phyloP scores from a whole-genome alignment of 2,113 vertebrate species.

The Calidris pugnax region DNA sequence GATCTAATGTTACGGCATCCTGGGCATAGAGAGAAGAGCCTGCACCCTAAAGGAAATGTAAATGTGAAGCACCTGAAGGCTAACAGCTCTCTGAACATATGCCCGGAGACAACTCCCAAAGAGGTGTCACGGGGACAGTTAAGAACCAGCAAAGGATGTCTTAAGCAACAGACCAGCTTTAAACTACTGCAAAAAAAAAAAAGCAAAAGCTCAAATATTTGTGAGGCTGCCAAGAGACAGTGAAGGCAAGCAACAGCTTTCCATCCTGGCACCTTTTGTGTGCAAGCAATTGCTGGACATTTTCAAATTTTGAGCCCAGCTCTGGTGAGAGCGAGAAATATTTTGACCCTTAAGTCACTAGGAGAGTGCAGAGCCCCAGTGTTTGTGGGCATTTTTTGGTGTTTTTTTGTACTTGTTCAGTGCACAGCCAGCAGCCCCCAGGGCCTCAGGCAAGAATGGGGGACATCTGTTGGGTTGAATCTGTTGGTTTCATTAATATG shows the following conservation, averaged over 20 bases:
- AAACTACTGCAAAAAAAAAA: neutral
- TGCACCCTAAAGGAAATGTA: neutral
- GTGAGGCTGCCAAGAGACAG: neutral
- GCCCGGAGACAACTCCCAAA: neutral
- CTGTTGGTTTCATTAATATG: fast-evolving
- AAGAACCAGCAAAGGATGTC: neutral
- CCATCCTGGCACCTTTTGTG: neutral
- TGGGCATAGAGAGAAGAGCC: neutral
- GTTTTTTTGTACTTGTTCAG: neutral
- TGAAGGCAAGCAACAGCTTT: neutral
- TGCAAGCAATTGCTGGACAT: neutral
- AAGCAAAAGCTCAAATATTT: neutral
- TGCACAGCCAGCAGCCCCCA: neutral
- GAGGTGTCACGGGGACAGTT: neutral
- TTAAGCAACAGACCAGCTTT: neutral
- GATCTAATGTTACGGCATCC: neutral
- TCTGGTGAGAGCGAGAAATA: neutral
- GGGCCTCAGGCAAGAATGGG: neutral
- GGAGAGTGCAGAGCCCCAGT: neutral
- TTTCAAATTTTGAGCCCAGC: neutral
- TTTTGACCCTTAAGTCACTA: neutral
- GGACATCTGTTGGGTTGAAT: neutral
- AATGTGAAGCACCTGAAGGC: neutral
- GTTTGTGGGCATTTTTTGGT: neutral
- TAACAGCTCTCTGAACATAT: neutral